Percentiles rank a stretch among this genome's conserved stretches.
phyloP scores from a whole-genome alignment of 2,113 vertebrate species.

The Pycnonotus jocosus region DNA sequence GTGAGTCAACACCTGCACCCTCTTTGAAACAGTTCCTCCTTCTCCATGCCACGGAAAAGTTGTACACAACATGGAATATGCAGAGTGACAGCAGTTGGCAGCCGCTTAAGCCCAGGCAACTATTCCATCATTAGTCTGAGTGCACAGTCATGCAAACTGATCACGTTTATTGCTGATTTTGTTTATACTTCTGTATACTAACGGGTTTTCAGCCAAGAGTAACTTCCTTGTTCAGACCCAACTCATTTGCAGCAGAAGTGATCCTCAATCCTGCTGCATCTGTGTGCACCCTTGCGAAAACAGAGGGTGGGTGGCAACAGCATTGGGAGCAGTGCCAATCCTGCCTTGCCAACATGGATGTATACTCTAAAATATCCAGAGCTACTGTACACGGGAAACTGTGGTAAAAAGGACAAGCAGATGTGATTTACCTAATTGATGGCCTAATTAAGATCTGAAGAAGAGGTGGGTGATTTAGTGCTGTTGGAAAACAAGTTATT shows the following conservation, averaged over 20 bases:
- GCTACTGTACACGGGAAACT: not conserved
- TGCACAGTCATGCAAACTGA: slow-evolving; percentile 36
- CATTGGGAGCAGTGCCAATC: slow-evolving; percentile 40
- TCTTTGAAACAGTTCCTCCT: not conserved
- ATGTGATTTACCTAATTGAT: slow-evolving; percentile 64
- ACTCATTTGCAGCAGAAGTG: slow-evolving; percentile 57
- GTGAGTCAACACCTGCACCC: slow-evolving; percentile 29
- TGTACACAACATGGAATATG: not conserved
- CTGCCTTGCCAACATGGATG: slow-evolving; percentile 19
- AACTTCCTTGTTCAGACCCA: slow-evolving; percentile 50
- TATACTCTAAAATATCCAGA: slow-evolving; percentile 36
- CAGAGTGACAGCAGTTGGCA: slow-evolving; percentile 36
- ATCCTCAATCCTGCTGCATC: slow-evolving; percentile 49
- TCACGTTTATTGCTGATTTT: slow-evolving; percentile 58
- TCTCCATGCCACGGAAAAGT: not conserved
- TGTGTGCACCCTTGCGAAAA: slow-evolving; percentile 13
- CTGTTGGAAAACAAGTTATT: slow-evolving; percentile 62
- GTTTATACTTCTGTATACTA: slow-evolving; percentile 31
- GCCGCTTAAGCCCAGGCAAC: slow-evolving; percentile 14
- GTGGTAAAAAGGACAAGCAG: slow-evolving; percentile 56
- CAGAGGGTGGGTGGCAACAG: slow-evolving; percentile 38
- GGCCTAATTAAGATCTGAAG: slow-evolving; percentile 57
- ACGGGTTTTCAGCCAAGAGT: slow-evolving; percentile 55
- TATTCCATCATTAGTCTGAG: slow-evolving; percentile 37
- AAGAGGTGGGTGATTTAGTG: slow-evolving; percentile 60